Base-by-base conservation (phyloP, 2,113 vertebrate genomes). In the Strix aluco region DNA sequence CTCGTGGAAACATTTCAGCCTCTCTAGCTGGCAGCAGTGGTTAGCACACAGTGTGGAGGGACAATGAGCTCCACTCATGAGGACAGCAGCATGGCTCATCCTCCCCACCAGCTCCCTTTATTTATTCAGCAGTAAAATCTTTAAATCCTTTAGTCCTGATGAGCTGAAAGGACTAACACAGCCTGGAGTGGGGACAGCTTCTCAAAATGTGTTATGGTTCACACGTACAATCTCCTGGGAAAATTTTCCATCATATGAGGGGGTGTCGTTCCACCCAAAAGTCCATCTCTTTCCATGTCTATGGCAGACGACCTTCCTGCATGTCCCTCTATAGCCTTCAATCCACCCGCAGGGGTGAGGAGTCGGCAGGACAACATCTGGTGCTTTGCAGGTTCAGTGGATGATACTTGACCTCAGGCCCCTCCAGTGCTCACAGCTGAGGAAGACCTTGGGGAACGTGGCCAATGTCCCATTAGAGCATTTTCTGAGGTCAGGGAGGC, bases 1-100 rank as follows among this genome's bases (percentile, higher is more conserved):
- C 32, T 34, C 12, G 5, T 32, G 72, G 74, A 57, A 72, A 40
- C 14, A 2, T 40, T 74, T 86, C 59, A 59, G n/a, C 23, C 46
- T 54, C n/a, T 42, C 38, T 47, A 57, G n/a, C 30, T 73, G 30
- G 17, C 27, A 46, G 25, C 59, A 85, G 32, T 4, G 1, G 36
- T 29, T 47, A 52, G 22, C 58, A 52, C 47, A 62, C 11, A 65
- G 30, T 55, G 26, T 3, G 40, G 54, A 30, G 14, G 5, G n/a
- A 84, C n/a, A 71, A 38, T 0, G 3, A 73, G 44, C 10, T 32
- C 49, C 32, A 12, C 22, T 42, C 1, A 0, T 63, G 44, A 47
- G 38, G 15, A n/a, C 1, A 1, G 40, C 36, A 30, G 29, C 1
- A 4, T 11, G 14, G 42, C 32, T 74, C 10, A 40, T 63, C 40